These are phyloP conservation scores for Criorhina ranunculi DNA, from an alignment of 2,888 invertebrate genomes.

Conservation along the genomic window DNA sequence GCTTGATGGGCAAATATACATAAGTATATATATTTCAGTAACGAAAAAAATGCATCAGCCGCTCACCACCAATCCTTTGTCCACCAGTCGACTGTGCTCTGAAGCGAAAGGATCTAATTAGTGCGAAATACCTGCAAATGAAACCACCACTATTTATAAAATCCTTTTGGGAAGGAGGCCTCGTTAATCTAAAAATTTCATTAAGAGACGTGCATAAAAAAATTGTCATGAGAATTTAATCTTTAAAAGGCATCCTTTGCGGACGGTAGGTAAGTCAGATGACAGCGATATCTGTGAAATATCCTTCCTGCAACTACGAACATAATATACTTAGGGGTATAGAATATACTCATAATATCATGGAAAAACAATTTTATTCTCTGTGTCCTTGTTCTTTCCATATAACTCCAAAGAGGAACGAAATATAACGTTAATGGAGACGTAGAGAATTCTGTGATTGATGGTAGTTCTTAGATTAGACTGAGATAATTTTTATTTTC, in stretches of 20 bases:
- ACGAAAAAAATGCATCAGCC: constrained; percentile 40
- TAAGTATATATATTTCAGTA: constrained; percentile 25
- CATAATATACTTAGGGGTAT: background rate
- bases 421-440: constrained; percentile 25
- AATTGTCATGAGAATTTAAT: constrained; percentile 63
- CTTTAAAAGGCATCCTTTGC: constrained; percentile 60
- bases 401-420: background rate
- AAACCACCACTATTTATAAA: constrained; percentile 69
- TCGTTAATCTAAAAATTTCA: constrained; percentile 70
- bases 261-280: constrained; percentile 35
- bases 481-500: constrained; percentile 28
- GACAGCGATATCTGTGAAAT: constrained; percentile 27
- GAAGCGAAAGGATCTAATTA: constrained; percentile 73
- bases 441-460: constrained; percentile 36
- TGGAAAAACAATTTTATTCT: constrained; percentile 18
- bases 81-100: constrained; percentile 45
- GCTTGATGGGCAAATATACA: constrained; percentile 49
- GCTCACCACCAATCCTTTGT: constrained; percentile 51
- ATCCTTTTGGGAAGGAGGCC: constrained; percentile 54
- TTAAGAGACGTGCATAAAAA: constrained; percentile 44
- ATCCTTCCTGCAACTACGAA: constrained; percentile 12
- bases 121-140: constrained; percentile 72
- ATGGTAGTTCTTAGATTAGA: constrained; percentile 45
- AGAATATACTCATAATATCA: constrained; percentile 1
- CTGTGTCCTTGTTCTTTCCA: constrained; percentile 42